phyloP scores from a whole-genome alignment of 2,113 vertebrate genomes.

The Sminthopsis crassicaudata region DNA sequence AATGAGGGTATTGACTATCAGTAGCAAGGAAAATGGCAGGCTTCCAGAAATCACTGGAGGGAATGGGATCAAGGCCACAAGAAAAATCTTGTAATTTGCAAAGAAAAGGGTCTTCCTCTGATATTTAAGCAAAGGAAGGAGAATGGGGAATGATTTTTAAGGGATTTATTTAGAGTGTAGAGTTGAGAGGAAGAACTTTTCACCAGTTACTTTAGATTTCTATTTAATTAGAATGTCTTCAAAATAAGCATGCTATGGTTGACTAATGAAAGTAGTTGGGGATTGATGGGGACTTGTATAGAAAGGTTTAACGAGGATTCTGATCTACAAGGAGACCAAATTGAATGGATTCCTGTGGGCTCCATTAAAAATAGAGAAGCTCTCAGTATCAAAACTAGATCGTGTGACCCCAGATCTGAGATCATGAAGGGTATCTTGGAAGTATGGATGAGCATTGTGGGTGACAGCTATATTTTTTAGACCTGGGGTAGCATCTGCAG shows the following conservation, averaged over 20 bases:
- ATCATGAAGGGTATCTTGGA: background rate
- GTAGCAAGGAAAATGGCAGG: background rate
- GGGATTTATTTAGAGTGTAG: background rate
- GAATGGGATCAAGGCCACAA: background rate
- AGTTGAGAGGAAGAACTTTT: background rate
- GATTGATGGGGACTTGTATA: background rate
- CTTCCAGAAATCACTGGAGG: background rate
- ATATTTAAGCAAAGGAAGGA: background rate
- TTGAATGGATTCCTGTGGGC: background rate
- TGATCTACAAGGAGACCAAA: background rate
- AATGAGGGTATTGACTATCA: background rate
- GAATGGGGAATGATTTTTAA: background rate
- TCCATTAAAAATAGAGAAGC: background rate
- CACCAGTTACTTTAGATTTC: background rate
- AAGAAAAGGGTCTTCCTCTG: background rate
- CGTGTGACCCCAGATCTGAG: background rate
- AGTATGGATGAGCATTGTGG: too few species aligned
- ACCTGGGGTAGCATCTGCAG: background rate
- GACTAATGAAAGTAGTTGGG: background rate
- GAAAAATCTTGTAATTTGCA: background rate
- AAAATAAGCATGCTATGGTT: background rate
- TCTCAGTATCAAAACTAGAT: background rate
- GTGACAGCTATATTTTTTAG: background rate
- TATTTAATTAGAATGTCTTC: background rate
- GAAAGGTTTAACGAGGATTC: background rate